phyloP scores from a whole-genome alignment of 2,888 invertebrate genomes.

The Dermolepida albohirtum region DNA sequence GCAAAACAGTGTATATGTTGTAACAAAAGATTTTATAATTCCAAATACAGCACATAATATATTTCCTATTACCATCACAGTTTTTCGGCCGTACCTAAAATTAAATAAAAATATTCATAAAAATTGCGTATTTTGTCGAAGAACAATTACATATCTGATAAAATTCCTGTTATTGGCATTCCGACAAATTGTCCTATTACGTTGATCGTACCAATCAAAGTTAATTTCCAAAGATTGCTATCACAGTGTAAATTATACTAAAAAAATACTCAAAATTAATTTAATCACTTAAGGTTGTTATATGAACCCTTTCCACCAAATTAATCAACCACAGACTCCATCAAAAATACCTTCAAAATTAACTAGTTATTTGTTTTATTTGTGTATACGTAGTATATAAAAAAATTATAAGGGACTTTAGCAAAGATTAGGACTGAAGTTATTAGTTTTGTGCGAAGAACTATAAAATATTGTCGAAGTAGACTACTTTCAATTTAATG shows the following conservation, averaged over 20 bases:
- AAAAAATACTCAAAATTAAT: conserved; percentile 43
- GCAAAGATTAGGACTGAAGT: too few species aligned
- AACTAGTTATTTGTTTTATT: too few species aligned
- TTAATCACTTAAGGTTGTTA: too few species aligned
- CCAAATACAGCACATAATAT: conserved; percentile 75
- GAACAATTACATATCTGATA: conserved; percentile 73
- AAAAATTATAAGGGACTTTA: too few species aligned
- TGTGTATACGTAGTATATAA: too few species aligned
- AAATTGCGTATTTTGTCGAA: background rate
- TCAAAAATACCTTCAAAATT: too few species aligned
- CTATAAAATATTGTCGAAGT: too few species aligned
- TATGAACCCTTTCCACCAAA: too few species aligned
- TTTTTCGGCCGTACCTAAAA: conserved; percentile 72
- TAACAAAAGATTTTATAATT: conserved; percentile 75
- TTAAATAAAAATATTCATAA: conserved; percentile 61
- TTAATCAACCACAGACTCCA: too few species aligned
- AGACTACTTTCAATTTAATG: too few species aligned
- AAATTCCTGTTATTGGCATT: conserved; percentile 75
- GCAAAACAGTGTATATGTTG: conserved; percentile 77
- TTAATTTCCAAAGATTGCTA: conserved; percentile 76
- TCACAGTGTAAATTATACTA: conserved; percentile 77
- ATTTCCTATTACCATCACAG: conserved; percentile 70
- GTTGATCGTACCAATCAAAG: conserved; percentile 79
- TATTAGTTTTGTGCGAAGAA: too few species aligned
- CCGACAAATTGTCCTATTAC: conserved; percentile 80